Conservation (phyloP, 2,888 invertebrate species). For the Aleiodes leptofemur region DNA sequence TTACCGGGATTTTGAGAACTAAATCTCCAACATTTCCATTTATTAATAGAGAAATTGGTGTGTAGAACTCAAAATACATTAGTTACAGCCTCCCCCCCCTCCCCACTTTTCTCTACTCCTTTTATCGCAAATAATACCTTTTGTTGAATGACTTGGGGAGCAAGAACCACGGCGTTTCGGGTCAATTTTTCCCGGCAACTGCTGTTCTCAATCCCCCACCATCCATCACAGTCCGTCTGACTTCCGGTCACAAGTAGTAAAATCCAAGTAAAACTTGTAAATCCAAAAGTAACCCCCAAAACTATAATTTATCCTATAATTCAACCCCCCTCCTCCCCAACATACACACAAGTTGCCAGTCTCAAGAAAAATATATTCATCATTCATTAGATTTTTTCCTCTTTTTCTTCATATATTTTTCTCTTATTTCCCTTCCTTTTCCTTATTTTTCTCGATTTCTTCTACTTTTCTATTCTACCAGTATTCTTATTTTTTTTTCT, state of each 20-base stretch:
- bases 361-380: constrained; percentile 14
- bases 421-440: neutral
- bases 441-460: neutral
- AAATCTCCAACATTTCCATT: neutral
- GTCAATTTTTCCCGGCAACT: constrained; percentile 28
- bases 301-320: constrained; percentile 17
- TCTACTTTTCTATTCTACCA: neutral
- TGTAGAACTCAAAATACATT: too few relatives aligned
- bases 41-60: neutral
- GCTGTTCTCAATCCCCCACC: constrained; percentile 12
- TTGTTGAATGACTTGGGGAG: neutral
- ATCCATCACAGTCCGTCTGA: constrained; percentile 23
- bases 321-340: neutral
- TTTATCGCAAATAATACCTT: neutral
- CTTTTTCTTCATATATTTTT: too few relatives aligned
- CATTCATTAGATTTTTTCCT: neutral
- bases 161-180: constrained; percentile 7
- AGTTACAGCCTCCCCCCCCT: neutral
- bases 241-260: constrained; percentile 21
- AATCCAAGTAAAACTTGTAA: constrained; percentile 27
- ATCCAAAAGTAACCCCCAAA: neutral
- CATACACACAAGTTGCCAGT: neutral
- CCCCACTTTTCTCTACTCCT: neutral
- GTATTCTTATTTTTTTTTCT: neutral
- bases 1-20: too few relatives aligned